Conservation (phyloP, 2,113 vertebrate species). For the Zeus faber region DNA sequence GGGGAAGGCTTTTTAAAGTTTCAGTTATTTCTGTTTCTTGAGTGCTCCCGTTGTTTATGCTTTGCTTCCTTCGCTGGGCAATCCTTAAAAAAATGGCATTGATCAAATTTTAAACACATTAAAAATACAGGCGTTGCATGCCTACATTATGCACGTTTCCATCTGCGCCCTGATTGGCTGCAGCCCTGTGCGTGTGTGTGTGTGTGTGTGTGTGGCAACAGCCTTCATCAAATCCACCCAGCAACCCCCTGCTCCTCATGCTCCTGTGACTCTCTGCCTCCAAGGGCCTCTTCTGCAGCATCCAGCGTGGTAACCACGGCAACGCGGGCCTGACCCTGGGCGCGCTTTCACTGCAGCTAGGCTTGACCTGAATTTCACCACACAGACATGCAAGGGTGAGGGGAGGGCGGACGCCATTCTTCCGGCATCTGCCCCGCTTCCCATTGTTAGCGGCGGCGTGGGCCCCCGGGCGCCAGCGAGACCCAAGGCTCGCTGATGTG, state of each 20-base stretch:
- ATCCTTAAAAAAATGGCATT: slow-evolving; percentile 57
- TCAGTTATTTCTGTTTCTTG: too few species aligned
- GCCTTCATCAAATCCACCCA: slow-evolving; percentile 67
- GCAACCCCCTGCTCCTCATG: slow-evolving; percentile 71
- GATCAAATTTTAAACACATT: slow-evolving; percentile 42
- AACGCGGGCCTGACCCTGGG: slow-evolving; percentile 70
- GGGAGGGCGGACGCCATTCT: slow-evolving; percentile 14
- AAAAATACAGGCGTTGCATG: slow-evolving; percentile 46
- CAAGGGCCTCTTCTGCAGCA: slow-evolving; percentile 68
- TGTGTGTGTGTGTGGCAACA: slow-evolving; percentile 70
- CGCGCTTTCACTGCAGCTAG: slow-evolving; percentile 44
- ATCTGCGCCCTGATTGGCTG: slow-evolving; percentile 61
- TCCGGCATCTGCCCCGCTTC: slow-evolving; percentile 60
- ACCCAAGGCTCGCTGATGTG: too few species aligned
- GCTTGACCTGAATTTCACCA: slow-evolving; percentile 74
- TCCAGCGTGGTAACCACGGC: slow-evolving; percentile 68
- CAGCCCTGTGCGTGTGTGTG: slow-evolving; percentile 44
- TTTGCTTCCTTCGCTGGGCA: too few species aligned
- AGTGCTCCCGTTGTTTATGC: too few species aligned
- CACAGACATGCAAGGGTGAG: slow-evolving; percentile 20
- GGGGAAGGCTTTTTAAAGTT: too few species aligned
- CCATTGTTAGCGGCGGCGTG: slow-evolving; percentile 24
- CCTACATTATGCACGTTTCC: slow-evolving; percentile 59
- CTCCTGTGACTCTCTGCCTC: slow-evolving; percentile 65
- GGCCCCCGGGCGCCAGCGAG: neutral